These are phyloP conservation scores for Diprion similis DNA, from an alignment of 1,140 invertebrate species.

Conservation along the genomic window DNA sequence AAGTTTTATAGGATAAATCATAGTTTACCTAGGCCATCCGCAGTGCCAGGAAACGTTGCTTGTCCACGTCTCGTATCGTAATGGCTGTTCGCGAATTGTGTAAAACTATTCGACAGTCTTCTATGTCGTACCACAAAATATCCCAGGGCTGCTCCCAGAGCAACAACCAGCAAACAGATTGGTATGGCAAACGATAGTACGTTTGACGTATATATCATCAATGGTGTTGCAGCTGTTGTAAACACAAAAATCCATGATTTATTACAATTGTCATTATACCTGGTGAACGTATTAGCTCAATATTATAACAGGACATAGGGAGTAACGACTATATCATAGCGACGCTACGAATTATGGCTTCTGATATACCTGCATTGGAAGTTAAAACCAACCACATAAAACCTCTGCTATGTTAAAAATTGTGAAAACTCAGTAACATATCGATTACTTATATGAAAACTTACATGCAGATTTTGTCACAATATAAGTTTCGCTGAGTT, in stretches of 20 bases:
- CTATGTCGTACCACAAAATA: constrained; percentile 76
- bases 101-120: constrained; percentile 78
- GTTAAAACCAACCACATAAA: too few species aligned
- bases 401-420: too few species aligned
- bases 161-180: constrained; percentile 64
- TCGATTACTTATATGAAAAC: constrained; percentile 14
- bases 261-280: constrained; percentile 15
- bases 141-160: constrained; percentile 67
- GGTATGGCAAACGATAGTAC: constrained; percentile 55
- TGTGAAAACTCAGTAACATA: too few species aligned
- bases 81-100: constrained; percentile 84
- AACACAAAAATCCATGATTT: constrained; percentile 11
- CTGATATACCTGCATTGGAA: too few species aligned
- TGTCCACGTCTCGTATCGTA: constrained; percentile 86
- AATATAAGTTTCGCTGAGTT: constrained; percentile 67
- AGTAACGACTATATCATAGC: too few species aligned
- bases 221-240: constrained; percentile 35
- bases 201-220: constrained; percentile 49
- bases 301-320: too few species aligned
- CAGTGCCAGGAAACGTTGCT: constrained; percentile 77
- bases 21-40: constrained; percentile 69
- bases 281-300: background rate
- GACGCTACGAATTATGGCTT: too few species aligned
- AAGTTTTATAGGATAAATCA: background rate
- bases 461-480: constrained; percentile 58